Evolutionary conservation across 2,797 vertebrate genomes (phyloP).

Genomic region (Cottoperca gobio): DNA sequence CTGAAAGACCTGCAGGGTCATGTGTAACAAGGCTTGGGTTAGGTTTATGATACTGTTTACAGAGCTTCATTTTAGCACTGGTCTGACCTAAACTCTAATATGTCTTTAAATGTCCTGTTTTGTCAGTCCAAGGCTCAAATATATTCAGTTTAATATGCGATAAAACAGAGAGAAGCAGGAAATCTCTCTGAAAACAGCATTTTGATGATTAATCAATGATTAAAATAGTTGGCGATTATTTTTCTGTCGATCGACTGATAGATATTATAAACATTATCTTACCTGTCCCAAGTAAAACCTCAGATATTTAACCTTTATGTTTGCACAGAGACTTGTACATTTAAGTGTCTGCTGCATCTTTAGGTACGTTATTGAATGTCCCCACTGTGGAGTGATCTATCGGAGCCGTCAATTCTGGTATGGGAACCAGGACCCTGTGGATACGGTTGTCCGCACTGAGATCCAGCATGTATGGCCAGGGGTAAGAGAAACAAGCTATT

Average conservation of each 20-base stretch:
- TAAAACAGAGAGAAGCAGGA: too few relatives aligned
- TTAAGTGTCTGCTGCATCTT: constrained; percentile 6
- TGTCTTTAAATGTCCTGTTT: too few relatives aligned
- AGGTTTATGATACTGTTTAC: constrained; percentile 43
- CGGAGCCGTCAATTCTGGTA: constrained; percentile 83
- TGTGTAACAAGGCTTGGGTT: constrained; percentile 3
- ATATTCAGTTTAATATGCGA: too few relatives aligned
- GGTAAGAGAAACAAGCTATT: constrained; percentile 80
- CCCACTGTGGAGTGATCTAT: constrained; percentile 87
- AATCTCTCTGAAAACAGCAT: too few relatives aligned
- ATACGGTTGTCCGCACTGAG: constrained; percentile 98
- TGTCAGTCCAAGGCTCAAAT: too few relatives aligned
- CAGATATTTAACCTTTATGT: neutral
- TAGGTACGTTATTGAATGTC: constrained; percentile 83
- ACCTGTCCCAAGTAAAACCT: neutral
- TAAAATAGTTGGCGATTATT: too few relatives aligned
- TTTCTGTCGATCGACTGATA: too few relatives aligned
- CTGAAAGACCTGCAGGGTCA: constrained; percentile 7
- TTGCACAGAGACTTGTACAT: neutral
- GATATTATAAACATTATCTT: neutral
- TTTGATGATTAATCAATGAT: too few relatives aligned
- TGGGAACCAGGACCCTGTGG: constrained; percentile 90
- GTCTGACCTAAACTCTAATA: constrained; percentile 20
- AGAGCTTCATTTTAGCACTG: constrained; percentile 30
- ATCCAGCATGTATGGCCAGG: constrained; percentile 98